phyloP scores from a whole-genome alignment of 2,113 vertebrate species.

The Mionectes macconnelli region DNA sequence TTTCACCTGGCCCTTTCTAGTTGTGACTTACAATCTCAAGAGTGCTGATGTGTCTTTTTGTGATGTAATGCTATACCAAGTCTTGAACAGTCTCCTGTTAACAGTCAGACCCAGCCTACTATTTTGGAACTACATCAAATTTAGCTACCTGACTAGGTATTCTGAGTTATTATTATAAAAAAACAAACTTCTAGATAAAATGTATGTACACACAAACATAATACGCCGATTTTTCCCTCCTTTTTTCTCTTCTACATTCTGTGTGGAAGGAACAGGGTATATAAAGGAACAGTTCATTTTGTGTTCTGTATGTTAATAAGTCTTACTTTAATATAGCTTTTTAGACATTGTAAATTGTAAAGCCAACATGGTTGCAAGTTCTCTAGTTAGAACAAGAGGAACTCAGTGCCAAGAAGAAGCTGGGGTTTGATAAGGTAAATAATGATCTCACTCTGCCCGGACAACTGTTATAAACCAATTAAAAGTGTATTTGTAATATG shows the following conservation, averaged over 20 bases:
- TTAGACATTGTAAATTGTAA: too few species aligned
- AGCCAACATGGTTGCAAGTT: too few species aligned
- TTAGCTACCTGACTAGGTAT: not conserved
- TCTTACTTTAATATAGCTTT: too few species aligned
- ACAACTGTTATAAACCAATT: too few species aligned
- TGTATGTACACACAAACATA: not conserved
- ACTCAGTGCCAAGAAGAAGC: too few species aligned
- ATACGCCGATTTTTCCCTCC: rapidly evolving
- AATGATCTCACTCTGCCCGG: too few species aligned
- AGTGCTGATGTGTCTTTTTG: not conserved
- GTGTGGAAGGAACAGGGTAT: too few species aligned
- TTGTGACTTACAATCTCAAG: not conserved
- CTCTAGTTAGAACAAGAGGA: too few species aligned
- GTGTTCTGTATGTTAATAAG: too few species aligned
- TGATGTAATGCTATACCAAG: not conserved
- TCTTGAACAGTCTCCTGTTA: not conserved
- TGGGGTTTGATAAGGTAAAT: too few species aligned
- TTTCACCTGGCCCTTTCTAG: not conserved
- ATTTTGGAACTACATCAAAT: not conserved
- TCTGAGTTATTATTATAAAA: not conserved
- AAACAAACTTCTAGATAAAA: not conserved
- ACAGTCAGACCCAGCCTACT: not conserved
- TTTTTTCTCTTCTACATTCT: not conserved
- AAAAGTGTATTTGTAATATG: too few species aligned
- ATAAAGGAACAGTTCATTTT: too few species aligned